A percentile compares a stretch with the other conserved stretches of the same genome.
phyloP scores from a whole-genome alignment of 2,797 vertebrate genomes.

The Eremophila alpestris region DNA sequence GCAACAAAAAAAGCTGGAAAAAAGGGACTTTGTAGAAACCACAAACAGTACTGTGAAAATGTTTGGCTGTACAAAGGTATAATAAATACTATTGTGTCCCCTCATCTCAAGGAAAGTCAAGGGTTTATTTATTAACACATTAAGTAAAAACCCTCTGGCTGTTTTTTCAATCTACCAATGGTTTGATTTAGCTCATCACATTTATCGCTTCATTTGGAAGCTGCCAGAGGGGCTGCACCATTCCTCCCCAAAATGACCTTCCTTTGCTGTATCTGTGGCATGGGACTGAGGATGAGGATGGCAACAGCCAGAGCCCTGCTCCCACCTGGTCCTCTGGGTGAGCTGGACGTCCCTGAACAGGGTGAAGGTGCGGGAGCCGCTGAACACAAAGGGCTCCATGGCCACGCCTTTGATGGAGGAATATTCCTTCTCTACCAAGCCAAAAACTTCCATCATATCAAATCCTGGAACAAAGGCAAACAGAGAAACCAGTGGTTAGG shows the following conservation, averaged over 20 bases:
- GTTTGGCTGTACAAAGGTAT: neutral
- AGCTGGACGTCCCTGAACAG: constrained; percentile 88
- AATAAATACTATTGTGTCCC: neutral
- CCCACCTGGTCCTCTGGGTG: constrained; percentile 86
- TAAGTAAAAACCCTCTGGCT: neutral
- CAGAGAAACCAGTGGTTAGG: neutral
- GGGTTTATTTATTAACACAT: neutral
- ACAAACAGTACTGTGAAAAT: neutral
- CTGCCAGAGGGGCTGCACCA: neutral
- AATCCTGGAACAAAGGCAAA: constrained; percentile 78
- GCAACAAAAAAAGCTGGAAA: neutral
- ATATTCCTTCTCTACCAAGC: constrained; percentile 85
- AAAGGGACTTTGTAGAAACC: neutral
- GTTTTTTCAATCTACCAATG: neutral
- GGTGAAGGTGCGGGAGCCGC: constrained; percentile 80
- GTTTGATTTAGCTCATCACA: neutral
- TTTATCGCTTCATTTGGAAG: neutral
- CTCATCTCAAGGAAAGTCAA: neutral
- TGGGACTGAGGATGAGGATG: neutral
- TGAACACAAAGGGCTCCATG: constrained; percentile 86
- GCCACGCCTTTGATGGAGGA: constrained; percentile 87
- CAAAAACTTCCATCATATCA: constrained; percentile 92
- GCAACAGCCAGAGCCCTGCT: neutral
- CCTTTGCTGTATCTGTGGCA: neutral
- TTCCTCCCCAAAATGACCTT: neutral